Conservation (phyloP, 2,888 invertebrate genomes). For the Plusia festucae region DNA sequence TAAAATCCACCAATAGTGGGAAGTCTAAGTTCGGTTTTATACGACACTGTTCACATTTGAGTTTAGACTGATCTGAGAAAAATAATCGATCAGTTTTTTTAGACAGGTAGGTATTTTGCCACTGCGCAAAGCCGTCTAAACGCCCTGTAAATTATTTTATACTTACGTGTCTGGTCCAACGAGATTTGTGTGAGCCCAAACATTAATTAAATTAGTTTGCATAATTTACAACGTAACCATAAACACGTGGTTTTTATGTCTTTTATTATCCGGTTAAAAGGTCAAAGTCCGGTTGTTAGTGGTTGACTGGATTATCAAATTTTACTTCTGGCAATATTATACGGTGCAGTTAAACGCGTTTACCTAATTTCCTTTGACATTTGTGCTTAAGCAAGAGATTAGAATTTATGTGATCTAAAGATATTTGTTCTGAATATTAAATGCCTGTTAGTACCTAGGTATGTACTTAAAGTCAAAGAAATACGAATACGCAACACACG, state of each 20-base stretch:
- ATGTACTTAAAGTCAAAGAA: not conserved
- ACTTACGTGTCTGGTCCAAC: constrained; percentile 25
- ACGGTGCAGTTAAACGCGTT: not conserved
- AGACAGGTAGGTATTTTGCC: too few species aligned
- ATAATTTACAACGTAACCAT: constrained; percentile 20
- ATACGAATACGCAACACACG: not conserved
- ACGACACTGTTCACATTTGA: too few species aligned
- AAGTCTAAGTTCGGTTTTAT: too few species aligned
- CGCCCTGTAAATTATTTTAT: not conserved
- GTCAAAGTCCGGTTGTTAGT: constrained; percentile 14
- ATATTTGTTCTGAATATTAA: not conserved
- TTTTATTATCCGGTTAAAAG: constrained; percentile 19
- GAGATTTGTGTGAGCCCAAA: constrained; percentile 14
- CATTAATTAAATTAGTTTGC: constrained; percentile 36
- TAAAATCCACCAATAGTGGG: too few species aligned
- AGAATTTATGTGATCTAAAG: not conserved
- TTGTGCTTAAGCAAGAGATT: not conserved
- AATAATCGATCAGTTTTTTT: too few species aligned
- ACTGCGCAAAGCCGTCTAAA: too few species aligned
- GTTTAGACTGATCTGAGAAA: too few species aligned
- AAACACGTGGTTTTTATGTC: constrained; percentile 20
- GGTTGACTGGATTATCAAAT: not conserved
- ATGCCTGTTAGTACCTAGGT: too few species aligned
- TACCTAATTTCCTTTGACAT: not conserved
- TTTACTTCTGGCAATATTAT: not conserved